Percentiles rank a stretch among this genome's conserved stretches.
Evolutionary conservation across 1,140 invertebrate genomes (phyloP).

Genomic region (Drosophila chauvacae): DNA sequence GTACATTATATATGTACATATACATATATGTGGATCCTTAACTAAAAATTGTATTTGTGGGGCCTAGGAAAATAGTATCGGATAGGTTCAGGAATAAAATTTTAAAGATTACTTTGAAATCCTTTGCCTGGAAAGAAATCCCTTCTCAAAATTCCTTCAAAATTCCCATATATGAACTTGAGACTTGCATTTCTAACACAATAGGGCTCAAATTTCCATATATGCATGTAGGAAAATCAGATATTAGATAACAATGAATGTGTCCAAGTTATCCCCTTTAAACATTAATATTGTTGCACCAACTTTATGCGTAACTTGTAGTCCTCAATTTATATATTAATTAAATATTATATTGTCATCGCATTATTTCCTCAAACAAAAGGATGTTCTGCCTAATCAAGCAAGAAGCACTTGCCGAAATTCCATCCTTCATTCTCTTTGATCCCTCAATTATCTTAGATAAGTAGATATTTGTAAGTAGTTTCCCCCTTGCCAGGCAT

Average conservation of each 20-base stretch:
- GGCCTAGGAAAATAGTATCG: background rate
- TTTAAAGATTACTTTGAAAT: background rate
- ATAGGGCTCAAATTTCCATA: background rate
- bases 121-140: background rate
- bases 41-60: no score
- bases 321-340: background rate
- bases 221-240: background rate
- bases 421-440: slow-evolving; percentile 15
- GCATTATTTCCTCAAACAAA: background rate
- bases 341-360: background rate
- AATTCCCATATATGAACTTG: background rate
- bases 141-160: background rate
- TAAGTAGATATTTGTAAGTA: slow-evolving; percentile 15
- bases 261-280: background rate
- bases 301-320: background rate
- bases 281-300: background rate
- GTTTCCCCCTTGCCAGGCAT: slow-evolving; percentile 9
- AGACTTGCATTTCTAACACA: background rate
- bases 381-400: slow-evolving; percentile 2
- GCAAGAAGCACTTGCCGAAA: slow-evolving; percentile 9
- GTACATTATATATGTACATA: background rate
- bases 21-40: background rate
- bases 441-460: slow-evolving; percentile 24
- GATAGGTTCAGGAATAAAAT: background rate
- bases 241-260: background rate